phyloP scores from a whole-genome alignment of 2,797 vertebrate genomes.

The Xenentodon cancila region DNA sequence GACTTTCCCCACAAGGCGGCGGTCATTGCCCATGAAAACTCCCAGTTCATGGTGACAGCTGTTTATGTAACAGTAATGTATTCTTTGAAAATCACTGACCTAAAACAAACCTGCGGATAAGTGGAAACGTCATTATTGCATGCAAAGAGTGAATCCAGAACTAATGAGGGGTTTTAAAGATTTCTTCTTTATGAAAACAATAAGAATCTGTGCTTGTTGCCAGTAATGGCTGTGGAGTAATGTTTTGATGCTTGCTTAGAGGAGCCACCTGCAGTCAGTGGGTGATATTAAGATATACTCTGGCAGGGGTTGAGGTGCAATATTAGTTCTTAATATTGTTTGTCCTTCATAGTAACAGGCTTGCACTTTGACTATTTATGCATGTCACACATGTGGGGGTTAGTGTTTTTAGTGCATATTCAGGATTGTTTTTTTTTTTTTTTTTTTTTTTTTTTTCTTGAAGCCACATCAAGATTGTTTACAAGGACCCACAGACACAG shows the following conservation, averaged over 20 bases:
- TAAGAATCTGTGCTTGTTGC: not conserved
- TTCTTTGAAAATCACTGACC: constrained; percentile 56
- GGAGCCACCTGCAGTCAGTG: too few relatives aligned
- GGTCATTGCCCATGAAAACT: constrained; percentile 5
- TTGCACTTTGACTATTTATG: too few relatives aligned
- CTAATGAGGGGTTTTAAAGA: not conserved
- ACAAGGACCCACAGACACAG: not conserved
- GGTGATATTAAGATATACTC: too few relatives aligned
- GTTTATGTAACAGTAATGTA: constrained; percentile 38
- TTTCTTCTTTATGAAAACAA: not conserved
- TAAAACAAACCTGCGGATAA: constrained; percentile 32
- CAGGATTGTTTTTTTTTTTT: too few relatives aligned
- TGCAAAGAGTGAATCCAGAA: constrained; percentile 18
- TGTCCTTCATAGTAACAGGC: too few relatives aligned
- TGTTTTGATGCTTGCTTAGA: too few relatives aligned
- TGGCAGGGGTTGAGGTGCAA: too few relatives aligned
- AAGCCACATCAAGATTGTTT: not conserved
- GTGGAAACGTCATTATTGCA: constrained; percentile 32
- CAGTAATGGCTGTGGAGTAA: too few relatives aligned
- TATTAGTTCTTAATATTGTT: too few relatives aligned
- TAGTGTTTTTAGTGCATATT: too few relatives aligned
- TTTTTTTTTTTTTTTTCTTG: too few relatives aligned
- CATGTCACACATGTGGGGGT: too few relatives aligned
- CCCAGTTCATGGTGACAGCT: not conserved
- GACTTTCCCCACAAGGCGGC: constrained; percentile 52